These are phyloP conservation scores for Propithecus deckenii DNA, from an alignment of 2,797 vertebrate species.

Conservation along the genomic window DNA sequence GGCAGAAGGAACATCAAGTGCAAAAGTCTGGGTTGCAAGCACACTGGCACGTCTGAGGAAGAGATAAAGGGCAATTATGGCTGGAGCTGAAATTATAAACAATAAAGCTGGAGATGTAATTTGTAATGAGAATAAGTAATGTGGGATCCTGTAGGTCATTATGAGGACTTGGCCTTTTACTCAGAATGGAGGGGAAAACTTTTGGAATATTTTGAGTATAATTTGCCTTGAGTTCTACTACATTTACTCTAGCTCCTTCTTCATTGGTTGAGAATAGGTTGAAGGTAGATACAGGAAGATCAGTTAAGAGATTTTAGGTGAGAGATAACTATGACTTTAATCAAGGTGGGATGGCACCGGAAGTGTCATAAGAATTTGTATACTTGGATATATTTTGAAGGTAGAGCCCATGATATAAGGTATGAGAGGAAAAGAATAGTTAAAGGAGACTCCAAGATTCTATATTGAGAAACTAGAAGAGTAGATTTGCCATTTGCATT, in stretches of 20 bases:
- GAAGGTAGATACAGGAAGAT: background rate
- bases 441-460: background rate
- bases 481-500: background rate
- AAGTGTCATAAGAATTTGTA: background rate
- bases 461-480: background rate
- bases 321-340: background rate
- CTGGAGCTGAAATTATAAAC: background rate
- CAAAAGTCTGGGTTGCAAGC: background rate
- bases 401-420: background rate
- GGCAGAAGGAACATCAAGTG: background rate
- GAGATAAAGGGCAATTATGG: background rate
- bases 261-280: background rate
- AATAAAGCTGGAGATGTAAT: background rate
- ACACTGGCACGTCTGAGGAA: background rate
- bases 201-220: background rate
- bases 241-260: background rate
- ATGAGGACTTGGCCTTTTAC: background rate
- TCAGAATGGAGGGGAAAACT: background rate
- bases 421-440: background rate
- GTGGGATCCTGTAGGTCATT: background rate
- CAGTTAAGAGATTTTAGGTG: background rate
- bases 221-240: background rate
- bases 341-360: background rate
- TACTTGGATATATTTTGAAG: conserved; percentile 12
- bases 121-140: background rate